Conservation (phyloP, 2,113 vertebrate species). For the Pollachius pollachius region DNA sequence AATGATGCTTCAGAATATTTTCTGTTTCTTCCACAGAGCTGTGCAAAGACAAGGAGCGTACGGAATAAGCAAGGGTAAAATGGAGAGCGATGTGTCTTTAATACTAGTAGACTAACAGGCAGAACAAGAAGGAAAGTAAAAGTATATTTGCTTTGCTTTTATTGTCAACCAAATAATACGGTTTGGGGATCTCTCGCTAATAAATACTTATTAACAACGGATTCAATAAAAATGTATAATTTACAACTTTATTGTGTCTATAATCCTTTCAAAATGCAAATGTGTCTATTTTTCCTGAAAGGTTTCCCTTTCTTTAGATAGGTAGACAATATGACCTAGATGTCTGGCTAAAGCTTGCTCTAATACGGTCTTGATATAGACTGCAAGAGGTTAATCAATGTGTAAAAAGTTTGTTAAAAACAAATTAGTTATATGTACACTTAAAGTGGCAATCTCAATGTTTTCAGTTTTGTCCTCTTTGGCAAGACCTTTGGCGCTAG, state of each 20-base stretch:
- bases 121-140: too few relatives aligned
- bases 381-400: not conserved
- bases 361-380: not conserved
- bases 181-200: too few relatives aligned
- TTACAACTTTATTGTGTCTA: too few relatives aligned
- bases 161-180: not conserved
- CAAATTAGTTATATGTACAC: not conserved
- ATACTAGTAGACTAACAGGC: too few relatives aligned
- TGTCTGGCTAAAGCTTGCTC: not conserved
- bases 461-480: not conserved
- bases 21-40: conserved; percentile 51
- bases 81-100: not conserved
- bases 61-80: conserved; percentile 11
- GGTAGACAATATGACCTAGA: not conserved
- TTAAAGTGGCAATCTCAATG: too few relatives aligned
- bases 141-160: not conserved
- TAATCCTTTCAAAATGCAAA: too few relatives aligned
- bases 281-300: too few relatives aligned
- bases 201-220: not conserved
- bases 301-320: too few relatives aligned
- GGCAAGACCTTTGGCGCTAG: too few relatives aligned
- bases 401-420: not conserved
- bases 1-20: too few relatives aligned
- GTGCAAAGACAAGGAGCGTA: conserved; percentile 50
- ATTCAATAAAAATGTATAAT: not conserved